Conservation (phyloP, 1,140 invertebrate species). For the Scaptomyza pallida region DNA sequence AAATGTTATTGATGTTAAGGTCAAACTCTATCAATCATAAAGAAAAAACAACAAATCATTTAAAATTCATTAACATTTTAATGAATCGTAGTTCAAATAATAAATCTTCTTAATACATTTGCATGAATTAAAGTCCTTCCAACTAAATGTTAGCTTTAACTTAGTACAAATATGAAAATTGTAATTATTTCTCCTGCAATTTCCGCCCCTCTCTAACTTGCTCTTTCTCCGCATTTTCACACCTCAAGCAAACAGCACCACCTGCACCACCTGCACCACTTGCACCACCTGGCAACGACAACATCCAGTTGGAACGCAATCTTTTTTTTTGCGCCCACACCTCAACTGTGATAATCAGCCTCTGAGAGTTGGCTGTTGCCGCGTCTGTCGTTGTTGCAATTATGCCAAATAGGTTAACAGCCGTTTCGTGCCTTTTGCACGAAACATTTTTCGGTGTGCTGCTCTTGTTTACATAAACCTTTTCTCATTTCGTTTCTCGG, state of each 20-base stretch:
- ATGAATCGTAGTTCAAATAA: too few relatives aligned
- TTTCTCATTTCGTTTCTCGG: constrained; percentile 55
- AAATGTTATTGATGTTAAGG: too few relatives aligned
- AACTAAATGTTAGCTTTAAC: too few relatives aligned
- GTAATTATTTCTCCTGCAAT: not conserved
- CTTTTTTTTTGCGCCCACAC: not conserved
- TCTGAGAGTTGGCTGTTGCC: constrained; percentile 49
- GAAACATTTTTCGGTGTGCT: constrained; percentile 46
- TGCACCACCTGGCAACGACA: constrained; percentile 2
- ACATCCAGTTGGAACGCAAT: not conserved
- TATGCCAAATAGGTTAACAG: constrained; percentile 79
- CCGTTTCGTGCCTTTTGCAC: constrained; percentile 73
- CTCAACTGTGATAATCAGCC: constrained; percentile 41
- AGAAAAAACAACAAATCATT: too few relatives aligned
- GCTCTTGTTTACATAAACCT: constrained; percentile 73
- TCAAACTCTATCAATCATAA: too few relatives aligned
- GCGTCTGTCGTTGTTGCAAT: constrained; percentile 49
- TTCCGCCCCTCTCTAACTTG: not conserved
- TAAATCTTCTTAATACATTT: too few relatives aligned
- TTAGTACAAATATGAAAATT: not conserved
- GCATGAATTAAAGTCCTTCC: too few relatives aligned
- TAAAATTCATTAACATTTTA: too few relatives aligned
- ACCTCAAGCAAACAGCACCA: not conserved
- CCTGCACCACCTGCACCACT: not conserved
- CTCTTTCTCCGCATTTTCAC: too few relatives aligned